A percentile compares a stretch with the other conserved stretches of the same genome.
Conservation (phyloP, 2,113 vertebrate species). For the Corapipo altera region DNA sequence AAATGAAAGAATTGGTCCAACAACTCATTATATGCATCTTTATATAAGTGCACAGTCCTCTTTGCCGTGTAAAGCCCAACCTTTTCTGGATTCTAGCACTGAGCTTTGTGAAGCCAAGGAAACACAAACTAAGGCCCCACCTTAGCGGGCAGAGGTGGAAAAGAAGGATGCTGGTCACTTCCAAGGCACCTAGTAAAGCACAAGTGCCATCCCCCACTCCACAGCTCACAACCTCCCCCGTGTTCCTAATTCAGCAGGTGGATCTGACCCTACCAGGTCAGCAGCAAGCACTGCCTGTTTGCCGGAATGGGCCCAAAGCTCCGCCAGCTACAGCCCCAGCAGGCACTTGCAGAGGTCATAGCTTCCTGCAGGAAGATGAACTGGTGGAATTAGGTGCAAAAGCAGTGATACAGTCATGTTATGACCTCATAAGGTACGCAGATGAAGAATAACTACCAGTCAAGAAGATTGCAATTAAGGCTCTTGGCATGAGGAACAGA, state of each 20-base stretch:
- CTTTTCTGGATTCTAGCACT: not conserved
- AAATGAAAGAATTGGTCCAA: not conserved
- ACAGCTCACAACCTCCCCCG: not conserved
- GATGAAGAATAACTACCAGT: not conserved
- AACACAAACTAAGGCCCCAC: not conserved
- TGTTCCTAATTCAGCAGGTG: rapidly evolving
- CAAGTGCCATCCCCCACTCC: not conserved
- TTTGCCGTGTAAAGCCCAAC: not conserved
- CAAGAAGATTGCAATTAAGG: not conserved
- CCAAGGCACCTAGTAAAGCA: not conserved
- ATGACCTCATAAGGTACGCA: not conserved
- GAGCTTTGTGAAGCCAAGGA: not conserved
- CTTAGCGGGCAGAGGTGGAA: not conserved
- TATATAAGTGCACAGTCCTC: not conserved
- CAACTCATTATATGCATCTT: not conserved
- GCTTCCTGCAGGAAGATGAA: not conserved
- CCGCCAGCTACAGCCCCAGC: not conserved
- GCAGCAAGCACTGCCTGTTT: not conserved
- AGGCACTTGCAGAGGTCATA: not conserved
- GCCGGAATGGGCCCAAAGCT: not conserved
- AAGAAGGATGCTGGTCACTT: not conserved
- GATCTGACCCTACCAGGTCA: not conserved
- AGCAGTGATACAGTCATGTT: not conserved
- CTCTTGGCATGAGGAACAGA: not conserved
- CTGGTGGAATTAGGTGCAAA: not conserved